Base-by-base conservation (phyloP, 2,113 vertebrate species). In the Corynorhinus townsendii region DNA sequence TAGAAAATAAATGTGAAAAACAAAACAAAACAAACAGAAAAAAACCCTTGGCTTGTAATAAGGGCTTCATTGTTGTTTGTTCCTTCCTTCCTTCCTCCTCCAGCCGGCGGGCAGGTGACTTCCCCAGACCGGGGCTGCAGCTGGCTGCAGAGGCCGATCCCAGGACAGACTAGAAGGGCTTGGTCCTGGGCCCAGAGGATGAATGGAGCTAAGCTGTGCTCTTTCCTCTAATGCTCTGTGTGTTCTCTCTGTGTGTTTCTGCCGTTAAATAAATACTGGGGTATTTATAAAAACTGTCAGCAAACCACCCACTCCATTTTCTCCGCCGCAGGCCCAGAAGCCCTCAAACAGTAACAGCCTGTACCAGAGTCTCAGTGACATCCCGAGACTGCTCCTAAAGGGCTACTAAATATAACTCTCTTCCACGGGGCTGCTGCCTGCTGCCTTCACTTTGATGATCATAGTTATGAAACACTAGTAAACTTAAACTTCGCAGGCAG, bases 251-350 rank as follows among this genome's bases (percentile, higher is more conserved):
- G 64, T 87, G 95, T 92, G 92, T 93, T 84, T 95, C 86, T 93
- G 93, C 91, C 75, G 30, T 93, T 91, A 92, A 97, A 80, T 91
- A 91, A 96, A 96, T 90, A 82, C 94, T 84, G 84, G 95, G 89
- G 91, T 96, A 89, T 97, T 96, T 96, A 84, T 93, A 93, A 96
- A 95, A 73, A 86, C 91, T 93, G 97, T 90, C 89, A 86, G 97
- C 91, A 94, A 93, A 89, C 86, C 79, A 89, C 94, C 81, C 94
- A 88, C 95, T 73, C 76, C 76, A 24, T 84, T 94, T 91, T 87
- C 84, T 84, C 80, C 49, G 59, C 84, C 17, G 4, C 40, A 10
- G 72, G 80, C 80, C 47, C 83, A 56, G 59, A 56, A 81, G n/a
- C 38, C 49, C 84, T 81, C 64, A 33, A 33, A 89, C 77, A 80